Evolutionary conservation across 2,888 invertebrate species (phyloP).

Genomic region (Himalopsyche tibetana): DNA sequence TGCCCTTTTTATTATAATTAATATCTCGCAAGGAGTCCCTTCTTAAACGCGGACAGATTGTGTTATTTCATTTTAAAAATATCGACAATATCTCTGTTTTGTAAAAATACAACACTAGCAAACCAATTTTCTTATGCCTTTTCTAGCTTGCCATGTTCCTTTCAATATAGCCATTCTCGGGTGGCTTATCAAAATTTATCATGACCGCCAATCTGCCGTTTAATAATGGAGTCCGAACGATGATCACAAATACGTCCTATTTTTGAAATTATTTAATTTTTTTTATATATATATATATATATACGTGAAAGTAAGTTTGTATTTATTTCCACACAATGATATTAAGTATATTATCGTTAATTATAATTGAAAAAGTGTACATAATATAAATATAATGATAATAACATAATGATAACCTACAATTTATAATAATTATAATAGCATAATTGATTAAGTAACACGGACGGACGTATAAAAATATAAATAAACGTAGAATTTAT

Average conservation of each 20-base stretch:
- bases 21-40: not conserved
- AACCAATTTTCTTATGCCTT: no score
- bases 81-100: no score
- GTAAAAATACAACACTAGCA: no score
- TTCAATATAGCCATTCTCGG: no score
- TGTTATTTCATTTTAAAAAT: no score
- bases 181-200: not conserved
- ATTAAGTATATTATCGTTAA: slow-evolving; percentile 2
- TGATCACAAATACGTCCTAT: slow-evolving; percentile 30
- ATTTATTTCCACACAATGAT: slow-evolving; percentile 17
- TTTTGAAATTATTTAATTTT: slow-evolving; percentile 29
- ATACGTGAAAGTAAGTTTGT: not conserved
- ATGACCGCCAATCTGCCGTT: not conserved
- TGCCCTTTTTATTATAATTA: not conserved
- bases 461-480: not conserved
- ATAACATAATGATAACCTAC: not conserved
- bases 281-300: not conserved
- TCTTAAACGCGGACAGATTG: not conserved
- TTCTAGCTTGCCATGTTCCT: no score
- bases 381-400: slow-evolving; percentile 28
- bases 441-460: slow-evolving; percentile 15
- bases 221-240: not conserved
- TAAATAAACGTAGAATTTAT: slow-evolving; percentile 12
- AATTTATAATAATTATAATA: slow-evolving; percentile 21
- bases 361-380: slow-evolving; percentile 1